Evolutionary conservation across 2,797 vertebrate species (phyloP).

Genomic region (Pipistrellus pygmaeus): DNA sequence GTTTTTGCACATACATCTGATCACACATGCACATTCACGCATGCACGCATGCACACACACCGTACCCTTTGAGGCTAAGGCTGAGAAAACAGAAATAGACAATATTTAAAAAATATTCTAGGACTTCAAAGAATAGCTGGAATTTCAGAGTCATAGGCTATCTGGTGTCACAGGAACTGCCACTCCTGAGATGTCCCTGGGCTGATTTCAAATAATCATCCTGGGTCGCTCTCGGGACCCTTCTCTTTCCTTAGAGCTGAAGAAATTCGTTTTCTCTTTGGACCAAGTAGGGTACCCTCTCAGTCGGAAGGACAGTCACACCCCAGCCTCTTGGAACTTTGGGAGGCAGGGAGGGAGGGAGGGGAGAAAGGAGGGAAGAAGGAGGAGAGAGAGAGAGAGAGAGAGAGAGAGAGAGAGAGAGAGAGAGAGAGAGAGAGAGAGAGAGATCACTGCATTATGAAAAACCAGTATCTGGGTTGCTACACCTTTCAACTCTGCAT

Average conservation of each 20-base stretch:
- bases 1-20: slow-evolving; percentile 13
- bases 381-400: background rate
- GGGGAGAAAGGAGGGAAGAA: no score
- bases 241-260: background rate
- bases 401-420: background rate
- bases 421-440: background rate
- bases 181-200: background rate
- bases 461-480: background rate
- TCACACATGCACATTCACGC: background rate
- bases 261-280: background rate
- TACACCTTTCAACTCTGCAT: background rate
- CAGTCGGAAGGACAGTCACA: background rate
- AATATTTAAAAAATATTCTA: slow-evolving; percentile 23
- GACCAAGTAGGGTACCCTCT: background rate
- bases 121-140: background rate
- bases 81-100: background rate
- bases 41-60: no score
- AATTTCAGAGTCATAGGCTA: slow-evolving; percentile 1
- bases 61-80: background rate
- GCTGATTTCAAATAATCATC: background rate
- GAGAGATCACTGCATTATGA: background rate
- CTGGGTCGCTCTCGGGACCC: background rate
- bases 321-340: slow-evolving; percentile 10
- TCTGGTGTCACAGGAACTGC: background rate
- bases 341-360: background rate